phyloP scores from a whole-genome alignment of 2,113 vertebrate species.

The Phylloscopus trochilus region DNA sequence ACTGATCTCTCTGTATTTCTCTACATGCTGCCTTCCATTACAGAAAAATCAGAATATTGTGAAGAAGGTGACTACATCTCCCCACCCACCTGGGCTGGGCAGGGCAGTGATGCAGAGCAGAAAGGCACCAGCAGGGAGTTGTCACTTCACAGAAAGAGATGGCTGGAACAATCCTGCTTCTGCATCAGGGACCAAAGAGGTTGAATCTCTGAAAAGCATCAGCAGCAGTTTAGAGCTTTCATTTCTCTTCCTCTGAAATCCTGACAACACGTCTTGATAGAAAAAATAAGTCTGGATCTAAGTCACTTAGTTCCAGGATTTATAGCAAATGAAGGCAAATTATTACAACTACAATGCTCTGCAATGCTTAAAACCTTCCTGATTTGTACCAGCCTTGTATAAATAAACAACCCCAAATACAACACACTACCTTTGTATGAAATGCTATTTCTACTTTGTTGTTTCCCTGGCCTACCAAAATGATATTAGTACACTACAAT shows the following conservation, averaged over 20 bases:
- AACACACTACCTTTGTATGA: not conserved
- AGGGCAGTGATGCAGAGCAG: not conserved
- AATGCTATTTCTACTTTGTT: not conserved
- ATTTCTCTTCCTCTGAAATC: not conserved
- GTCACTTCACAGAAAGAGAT: not conserved
- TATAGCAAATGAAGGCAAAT: not conserved
- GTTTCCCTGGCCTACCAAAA: not conserved
- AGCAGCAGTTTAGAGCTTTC: not conserved
- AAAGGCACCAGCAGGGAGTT: not conserved
- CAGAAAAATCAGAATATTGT: not conserved
- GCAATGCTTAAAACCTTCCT: not conserved
- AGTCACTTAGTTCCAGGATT: not conserved
- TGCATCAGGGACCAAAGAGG: not conserved
- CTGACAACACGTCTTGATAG: not conserved
- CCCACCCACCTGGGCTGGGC: not conserved
- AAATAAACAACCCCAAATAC: not conserved
- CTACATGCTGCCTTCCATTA: not conserved
- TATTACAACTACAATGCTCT: not conserved
- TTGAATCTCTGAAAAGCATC: not conserved
- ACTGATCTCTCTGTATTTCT: not conserved
- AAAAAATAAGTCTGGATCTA: not conserved
- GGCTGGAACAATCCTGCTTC: not conserved
- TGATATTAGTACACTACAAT: not conserved
- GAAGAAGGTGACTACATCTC: rapidly evolving
- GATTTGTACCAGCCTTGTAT: rapidly evolving